These are phyloP conservation scores for Oxycera nigricornis DNA, from an alignment of 2,888 invertebrate genomes.

Conservation along the genomic window DNA sequence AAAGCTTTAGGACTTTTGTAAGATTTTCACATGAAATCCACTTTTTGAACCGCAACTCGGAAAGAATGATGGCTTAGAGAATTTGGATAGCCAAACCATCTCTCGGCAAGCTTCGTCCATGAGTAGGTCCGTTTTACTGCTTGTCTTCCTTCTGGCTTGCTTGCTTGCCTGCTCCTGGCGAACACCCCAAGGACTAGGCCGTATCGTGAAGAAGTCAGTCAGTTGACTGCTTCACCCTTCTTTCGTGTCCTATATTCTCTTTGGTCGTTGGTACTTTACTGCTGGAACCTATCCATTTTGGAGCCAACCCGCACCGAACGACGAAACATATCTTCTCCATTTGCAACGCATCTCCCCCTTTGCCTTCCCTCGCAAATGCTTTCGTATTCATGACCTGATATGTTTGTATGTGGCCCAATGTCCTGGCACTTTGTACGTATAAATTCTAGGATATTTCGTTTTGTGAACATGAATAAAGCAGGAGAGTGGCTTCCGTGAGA, in stretches of 20 bases:
- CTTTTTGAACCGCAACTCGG: conserved; percentile 37
- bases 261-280: too few relatives aligned
- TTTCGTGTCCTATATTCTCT: conserved; percentile 10
- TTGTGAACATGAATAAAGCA: conserved; percentile 19
- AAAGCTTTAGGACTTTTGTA: conserved; percentile 34
- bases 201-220: conserved; percentile 1
- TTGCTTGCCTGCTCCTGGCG: background rate
- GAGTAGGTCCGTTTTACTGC: background rate
- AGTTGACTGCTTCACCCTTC: background rate
- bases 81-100: conserved; percentile 23
- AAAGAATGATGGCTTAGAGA: conserved; percentile 39
- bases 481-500: background rate
- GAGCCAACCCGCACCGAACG: too few relatives aligned
- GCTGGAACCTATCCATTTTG: too few relatives aligned
- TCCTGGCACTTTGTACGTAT: conserved; percentile 34
- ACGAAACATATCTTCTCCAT: background rate
- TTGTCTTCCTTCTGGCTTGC: background rate
- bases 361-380: background rate
- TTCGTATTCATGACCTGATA: conserved; percentile 29
- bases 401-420: conserved; percentile 19
- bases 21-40: conserved; percentile 38
- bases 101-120: conserved; percentile 7
- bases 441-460: conserved; percentile 36
- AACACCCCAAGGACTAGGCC: conserved; percentile 25
- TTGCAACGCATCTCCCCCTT: background rate